phyloP scores from a whole-genome alignment of 2,888 invertebrate genomes.

The Dorcus hopei region DNA sequence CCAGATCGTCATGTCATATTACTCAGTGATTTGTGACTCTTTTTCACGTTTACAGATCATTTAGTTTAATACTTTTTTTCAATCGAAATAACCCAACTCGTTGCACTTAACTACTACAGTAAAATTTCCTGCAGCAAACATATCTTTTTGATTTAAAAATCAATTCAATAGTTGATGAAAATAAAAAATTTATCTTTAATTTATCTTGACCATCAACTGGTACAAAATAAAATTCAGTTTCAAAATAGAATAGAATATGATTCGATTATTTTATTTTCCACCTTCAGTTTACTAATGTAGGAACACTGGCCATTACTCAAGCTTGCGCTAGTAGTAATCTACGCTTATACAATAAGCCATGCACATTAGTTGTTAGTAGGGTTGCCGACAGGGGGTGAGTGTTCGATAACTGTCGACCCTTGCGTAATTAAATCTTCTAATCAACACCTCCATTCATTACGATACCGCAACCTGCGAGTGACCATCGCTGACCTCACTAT shows the following conservation, averaged over 20 bases:
- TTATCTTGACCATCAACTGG: too few species aligned
- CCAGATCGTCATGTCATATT: conserved; percentile 13
- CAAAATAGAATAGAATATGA: too few species aligned
- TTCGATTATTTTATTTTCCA: too few species aligned
- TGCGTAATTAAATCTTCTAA: conserved; percentile 49
- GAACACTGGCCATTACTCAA: conserved; percentile 5
- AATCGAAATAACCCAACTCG: conserved; percentile 15
- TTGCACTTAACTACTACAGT: neutral
- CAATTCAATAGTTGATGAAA: too few species aligned
- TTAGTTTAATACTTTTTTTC: conserved; percentile 16
- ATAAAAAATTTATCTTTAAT: too few species aligned
- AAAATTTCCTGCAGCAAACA: too few species aligned
- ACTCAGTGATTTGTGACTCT: conserved; percentile 15
- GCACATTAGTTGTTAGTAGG: conserved; percentile 24
- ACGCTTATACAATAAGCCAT: conserved; percentile 18
- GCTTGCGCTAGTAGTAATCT: conserved; percentile 11
- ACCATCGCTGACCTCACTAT: conserved; percentile 35
- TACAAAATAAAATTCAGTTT: too few species aligned
- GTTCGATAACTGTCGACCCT: conserved; percentile 35
- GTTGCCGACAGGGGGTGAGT: conserved; percentile 18
- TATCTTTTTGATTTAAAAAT: too few species aligned
- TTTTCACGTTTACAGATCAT: conserved; percentile 15
- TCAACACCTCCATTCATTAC: conserved; percentile 48
- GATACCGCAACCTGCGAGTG: conserved; percentile 39
- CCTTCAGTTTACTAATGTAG: too few species aligned